Base-by-base conservation (phyloP, 2,113 vertebrate species). In the Athene cunicularia region DNA sequence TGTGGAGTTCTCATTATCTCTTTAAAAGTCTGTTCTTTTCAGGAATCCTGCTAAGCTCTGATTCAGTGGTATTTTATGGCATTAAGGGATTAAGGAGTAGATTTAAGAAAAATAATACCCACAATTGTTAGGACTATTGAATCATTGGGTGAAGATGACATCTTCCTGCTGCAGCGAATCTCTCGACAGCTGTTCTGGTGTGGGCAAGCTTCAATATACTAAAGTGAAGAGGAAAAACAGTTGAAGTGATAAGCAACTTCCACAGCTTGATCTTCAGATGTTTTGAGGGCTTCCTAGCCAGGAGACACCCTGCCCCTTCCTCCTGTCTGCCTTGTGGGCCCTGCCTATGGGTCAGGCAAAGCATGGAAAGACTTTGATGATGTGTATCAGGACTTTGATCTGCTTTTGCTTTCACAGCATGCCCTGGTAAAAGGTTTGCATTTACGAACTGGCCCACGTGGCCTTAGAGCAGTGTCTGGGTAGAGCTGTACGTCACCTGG, bases 21-120 rank as follows among this genome's bases (percentile, higher is more conserved):
- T 91, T 92, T 91, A 91, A 71, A 85, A 92, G 91, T 97, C 86
- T 93, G 37, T 53, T 95, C 91, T 73, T 79, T 80, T 82, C 91
- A 90, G 77, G 91, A 93, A 96, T 96, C 91, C 93, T 74, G 79
- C 91, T 93, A 91, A 95, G 85, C 89, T 95, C 84, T 33, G 74
- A 73, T 93, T 93, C 93, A 55, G 62, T 80, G 94, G 73, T 93
- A 73, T 94, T 96, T 96, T 93, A 81, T 92, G 80, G 93, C 80
- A 89, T 96, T 95, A 97, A 88, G 80, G 97, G 95, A 97, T 97
- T 96, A 95, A 95, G 80, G 41, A 86, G 74, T 62, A 96, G 96
- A 86, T 90, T 94, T 95, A 95, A 95, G 95, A 80, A 80, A 94
- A 97, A 82, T 95, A 96, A 97, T 95, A 90, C 84, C 91, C 77